phyloP scores from a whole-genome alignment of 2,113 vertebrate genomes.

The Guaruba guarouba region DNA sequence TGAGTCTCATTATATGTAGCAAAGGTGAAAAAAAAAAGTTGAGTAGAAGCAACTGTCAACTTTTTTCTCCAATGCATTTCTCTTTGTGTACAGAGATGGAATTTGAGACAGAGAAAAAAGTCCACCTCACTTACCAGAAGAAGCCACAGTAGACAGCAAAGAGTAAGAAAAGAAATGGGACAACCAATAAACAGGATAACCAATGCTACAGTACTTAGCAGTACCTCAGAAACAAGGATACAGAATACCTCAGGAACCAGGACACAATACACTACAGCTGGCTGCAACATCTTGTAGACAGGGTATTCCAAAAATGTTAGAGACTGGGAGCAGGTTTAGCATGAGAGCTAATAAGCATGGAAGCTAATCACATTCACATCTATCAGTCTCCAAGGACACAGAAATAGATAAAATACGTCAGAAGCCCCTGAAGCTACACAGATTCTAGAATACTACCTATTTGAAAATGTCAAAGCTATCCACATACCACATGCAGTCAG shows the following conservation, averaged over 20 bases:
- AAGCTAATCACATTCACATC: neutral
- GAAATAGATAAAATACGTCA: constrained; percentile 16
- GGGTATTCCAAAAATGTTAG: neutral
- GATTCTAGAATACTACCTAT: neutral
- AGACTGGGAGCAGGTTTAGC: neutral
- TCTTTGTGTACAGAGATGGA: neutral
- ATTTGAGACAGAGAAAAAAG: neutral
- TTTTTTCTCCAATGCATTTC: neutral
- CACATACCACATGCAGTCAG: neutral
- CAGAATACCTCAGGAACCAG: neutral
- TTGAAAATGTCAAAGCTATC: constrained; percentile 11
- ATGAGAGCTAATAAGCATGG: neutral
- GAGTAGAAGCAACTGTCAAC: neutral
- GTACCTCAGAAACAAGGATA: neutral
- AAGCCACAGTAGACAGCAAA: neutral
- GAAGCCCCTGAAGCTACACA: neutral
- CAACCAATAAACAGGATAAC: neutral
- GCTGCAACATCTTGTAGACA: neutral
- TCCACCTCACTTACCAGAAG: neutral
- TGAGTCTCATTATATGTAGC: neutral
- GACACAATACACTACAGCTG: neutral
- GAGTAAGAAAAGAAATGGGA: neutral
- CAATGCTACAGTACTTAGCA: neutral
- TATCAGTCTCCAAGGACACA: neutral
- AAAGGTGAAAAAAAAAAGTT: neutral